phyloP scores from a whole-genome alignment of 2,797 vertebrate species.

The Liparis tanakae region DNA sequence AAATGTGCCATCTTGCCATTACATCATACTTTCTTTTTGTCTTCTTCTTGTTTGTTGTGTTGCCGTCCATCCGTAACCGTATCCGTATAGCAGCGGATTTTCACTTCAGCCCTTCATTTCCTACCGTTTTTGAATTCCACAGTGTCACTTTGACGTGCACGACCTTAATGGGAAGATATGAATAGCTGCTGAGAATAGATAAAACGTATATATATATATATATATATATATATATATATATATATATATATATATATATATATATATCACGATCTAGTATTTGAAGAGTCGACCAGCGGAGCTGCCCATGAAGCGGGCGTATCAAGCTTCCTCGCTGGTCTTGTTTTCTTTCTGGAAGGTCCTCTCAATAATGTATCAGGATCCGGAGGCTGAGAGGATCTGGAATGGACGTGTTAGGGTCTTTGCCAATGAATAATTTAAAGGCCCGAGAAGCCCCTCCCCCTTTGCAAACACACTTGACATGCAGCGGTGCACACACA shows the following conservation, averaged over 20 bases:
- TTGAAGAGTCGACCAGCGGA: constrained; percentile 69
- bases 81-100: constrained; percentile 47
- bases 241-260: constrained; percentile 5
- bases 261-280: constrained; percentile 41
- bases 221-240: constrained; percentile 5
- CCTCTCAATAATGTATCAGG: constrained; percentile 83
- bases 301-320: constrained; percentile 57
- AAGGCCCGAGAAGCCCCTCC: constrained; percentile 56
- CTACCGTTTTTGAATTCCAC: constrained; percentile 42
- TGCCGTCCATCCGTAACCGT: constrained; percentile 72
- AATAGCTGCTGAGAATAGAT: constrained; percentile 67
- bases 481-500: constrained; percentile 65
- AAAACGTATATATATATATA: constrained; percentile 10
- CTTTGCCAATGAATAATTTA: constrained; percentile 80
- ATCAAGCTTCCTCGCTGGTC: constrained; percentile 61
- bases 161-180: constrained; percentile 50
- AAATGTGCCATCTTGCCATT: constrained; percentile 70
- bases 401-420: constrained; percentile 69
- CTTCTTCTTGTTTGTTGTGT: constrained; percentile 64
- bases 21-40: constrained; percentile 59
- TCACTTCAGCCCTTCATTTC: constrained; percentile 34
- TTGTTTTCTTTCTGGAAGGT: constrained; percentile 69
- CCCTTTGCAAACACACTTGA: constrained; percentile 67
- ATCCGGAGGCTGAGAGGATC: constrained; percentile 67
- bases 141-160: constrained; percentile 57